Conservation (phyloP, 2,888 invertebrate genomes). For the Listrodromus nycthemerus region DNA sequence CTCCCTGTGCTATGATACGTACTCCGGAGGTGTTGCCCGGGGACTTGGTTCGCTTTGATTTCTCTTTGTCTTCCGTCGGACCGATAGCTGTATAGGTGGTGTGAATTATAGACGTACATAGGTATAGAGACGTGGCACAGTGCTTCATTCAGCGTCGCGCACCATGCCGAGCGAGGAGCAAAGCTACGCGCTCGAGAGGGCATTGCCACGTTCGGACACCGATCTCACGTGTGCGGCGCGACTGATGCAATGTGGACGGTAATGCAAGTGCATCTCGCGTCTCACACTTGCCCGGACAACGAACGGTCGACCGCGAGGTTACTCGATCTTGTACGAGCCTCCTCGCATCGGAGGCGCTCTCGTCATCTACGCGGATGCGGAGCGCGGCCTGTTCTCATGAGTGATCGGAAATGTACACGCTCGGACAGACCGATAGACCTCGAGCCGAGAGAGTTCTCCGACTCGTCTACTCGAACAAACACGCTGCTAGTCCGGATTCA, state of each 20-base stretch:
- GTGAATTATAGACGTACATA: conserved; percentile 33
- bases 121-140: conserved; percentile 10
- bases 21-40: conserved; percentile 61
- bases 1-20: conserved; percentile 46
- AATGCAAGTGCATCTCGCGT: conserved; percentile 24
- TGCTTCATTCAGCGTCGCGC: conserved; percentile 52
- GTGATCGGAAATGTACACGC: conserved; percentile 46
- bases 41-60: conserved; percentile 75
- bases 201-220: conserved; percentile 4
- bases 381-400: conserved; percentile 51
- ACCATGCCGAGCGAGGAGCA: conserved; percentile 27
- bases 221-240: not conserved
- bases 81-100: conserved; percentile 43
- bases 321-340: conserved; percentile 27
- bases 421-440: not conserved
- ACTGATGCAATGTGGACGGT: conserved; percentile 27
- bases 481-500: conserved; percentile 48
- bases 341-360: conserved; percentile 34
- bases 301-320: conserved; percentile 53
- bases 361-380: conserved; percentile 45
- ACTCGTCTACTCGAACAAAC: conserved; percentile 57
- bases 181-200: conserved; percentile 19
- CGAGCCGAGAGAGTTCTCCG: conserved; percentile 22
- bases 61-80: conserved; percentile 64
- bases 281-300: conserved; percentile 26